Conservation (phyloP, 2,797 vertebrate genomes). For the Schizopygopsis malacanthus region DNA sequence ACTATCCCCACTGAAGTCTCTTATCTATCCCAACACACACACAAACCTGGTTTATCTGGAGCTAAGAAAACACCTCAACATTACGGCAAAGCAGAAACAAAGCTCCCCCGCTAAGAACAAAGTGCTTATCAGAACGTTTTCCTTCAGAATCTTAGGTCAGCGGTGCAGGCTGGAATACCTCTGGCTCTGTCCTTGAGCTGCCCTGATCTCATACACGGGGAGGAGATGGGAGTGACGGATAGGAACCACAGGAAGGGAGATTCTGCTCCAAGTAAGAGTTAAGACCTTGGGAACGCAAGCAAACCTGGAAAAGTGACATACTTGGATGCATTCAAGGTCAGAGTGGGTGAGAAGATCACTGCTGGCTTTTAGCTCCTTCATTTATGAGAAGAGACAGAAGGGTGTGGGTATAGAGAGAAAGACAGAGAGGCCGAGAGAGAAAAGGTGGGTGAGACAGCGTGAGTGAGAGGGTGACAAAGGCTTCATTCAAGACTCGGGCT, state of each 20-base stretch:
- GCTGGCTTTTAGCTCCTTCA: conserved; percentile 41
- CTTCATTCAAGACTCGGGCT: conserved; percentile 47
- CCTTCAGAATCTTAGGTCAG: conserved; percentile 51
- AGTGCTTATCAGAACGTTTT: conserved; percentile 55
- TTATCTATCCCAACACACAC: conserved; percentile 29
- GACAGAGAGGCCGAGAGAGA: conserved; percentile 22
- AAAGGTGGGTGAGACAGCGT: conserved; percentile 9
- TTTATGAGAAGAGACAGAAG: conserved; percentile 41
- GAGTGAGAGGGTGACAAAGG: conserved; percentile 45
- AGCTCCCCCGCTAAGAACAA: conserved; percentile 69
- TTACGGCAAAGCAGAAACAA: conserved; percentile 60
- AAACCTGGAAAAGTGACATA: conserved; percentile 35
- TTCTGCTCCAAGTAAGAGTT: neutral
- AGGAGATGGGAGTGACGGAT: conserved; percentile 35
- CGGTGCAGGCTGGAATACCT: conserved; percentile 40
- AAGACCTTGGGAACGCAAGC: conserved; percentile 11
- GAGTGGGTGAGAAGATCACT: conserved; percentile 47
- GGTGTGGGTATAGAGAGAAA: conserved; percentile 30
- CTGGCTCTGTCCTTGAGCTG: conserved; percentile 65
- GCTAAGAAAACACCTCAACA: conserved; percentile 63
- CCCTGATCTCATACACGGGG: conserved; percentile 42
- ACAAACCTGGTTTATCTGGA: conserved; percentile 70
- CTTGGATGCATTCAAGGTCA: conserved; percentile 55
- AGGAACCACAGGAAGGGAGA: conserved; percentile 25
- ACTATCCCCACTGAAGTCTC: conserved; percentile 27